A percentile compares a stretch with the other conserved stretches of the same genome.
Evolutionary conservation across 2,797 vertebrate species (phyloP).

Genomic region (Pseudocheirus occidentalis): DNA sequence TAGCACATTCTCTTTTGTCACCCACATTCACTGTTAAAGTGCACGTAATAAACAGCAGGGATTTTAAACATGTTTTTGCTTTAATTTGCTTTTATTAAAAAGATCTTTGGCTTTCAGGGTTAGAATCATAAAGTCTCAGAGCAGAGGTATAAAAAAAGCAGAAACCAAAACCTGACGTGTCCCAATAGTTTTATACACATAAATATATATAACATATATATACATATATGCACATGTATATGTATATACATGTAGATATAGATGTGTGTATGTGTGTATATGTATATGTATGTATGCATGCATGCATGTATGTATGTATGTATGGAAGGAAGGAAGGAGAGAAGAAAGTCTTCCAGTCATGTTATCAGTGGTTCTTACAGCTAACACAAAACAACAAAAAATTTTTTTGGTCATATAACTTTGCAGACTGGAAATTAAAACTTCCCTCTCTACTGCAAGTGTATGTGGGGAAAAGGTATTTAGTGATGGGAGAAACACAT

Average conservation of each 20-base stretch:
- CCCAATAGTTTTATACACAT: background rate
- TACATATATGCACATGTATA: too few species aligned
- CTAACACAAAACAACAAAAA: background rate
- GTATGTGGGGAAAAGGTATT: conserved; percentile 31
- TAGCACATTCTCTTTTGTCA: background rate
- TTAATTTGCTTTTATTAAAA: conserved; percentile 52
- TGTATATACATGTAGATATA: too few species aligned
- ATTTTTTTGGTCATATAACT: background rate
- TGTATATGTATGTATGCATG: too few species aligned
- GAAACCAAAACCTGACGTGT: conserved; percentile 5
- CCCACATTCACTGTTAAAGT: conserved; percentile 25
- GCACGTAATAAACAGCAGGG: conserved; percentile 29
- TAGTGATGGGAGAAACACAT: conserved; percentile 45
- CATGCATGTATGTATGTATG: too few species aligned
- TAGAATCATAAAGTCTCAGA: conserved; percentile 45
- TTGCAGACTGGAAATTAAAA: conserved; percentile 15
- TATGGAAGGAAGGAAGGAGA: background rate
- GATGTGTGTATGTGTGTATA: too few species aligned
- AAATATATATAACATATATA: too few species aligned
- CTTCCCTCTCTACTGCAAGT: conserved; percentile 26
- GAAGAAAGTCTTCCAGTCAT: conserved; percentile 16
- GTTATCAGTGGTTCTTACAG: conserved; percentile 38
- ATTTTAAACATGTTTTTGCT: conserved; percentile 50
- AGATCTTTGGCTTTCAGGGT: conserved; percentile 50
- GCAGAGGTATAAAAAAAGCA: background rate